These are phyloP conservation scores for Phasia obesa DNA, from an alignment of 2,888 invertebrate genomes.

Conservation along the genomic window DNA sequence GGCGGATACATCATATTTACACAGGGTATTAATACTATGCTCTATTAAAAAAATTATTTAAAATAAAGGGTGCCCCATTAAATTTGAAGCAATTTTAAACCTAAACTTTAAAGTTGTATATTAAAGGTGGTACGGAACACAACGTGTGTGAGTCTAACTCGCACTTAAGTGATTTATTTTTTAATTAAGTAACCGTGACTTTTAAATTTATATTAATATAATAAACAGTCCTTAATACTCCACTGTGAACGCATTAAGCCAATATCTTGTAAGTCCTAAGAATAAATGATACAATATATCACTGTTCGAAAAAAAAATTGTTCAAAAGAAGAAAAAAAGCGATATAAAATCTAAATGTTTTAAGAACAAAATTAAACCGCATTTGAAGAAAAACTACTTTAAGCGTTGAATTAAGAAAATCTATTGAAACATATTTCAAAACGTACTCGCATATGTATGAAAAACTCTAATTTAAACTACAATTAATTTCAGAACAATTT, in stretches of 20 bases:
- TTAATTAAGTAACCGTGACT: background rate
- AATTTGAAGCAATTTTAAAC: too few relatives aligned
- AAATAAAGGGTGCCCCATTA: too few relatives aligned
- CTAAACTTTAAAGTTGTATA: too few relatives aligned
- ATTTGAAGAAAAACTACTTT: constrained; percentile 35
- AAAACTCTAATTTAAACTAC: constrained; percentile 40
- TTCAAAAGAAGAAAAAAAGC: background rate
- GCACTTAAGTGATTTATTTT: too few relatives aligned
- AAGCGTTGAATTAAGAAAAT: constrained; percentile 32
- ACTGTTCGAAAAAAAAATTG: background rate
- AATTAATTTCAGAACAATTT: constrained; percentile 14
- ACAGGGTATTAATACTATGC: too few relatives aligned
- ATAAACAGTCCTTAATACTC: background rate
- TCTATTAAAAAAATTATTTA: too few relatives aligned
- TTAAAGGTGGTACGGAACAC: too few relatives aligned
- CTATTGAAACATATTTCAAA: constrained; percentile 17
- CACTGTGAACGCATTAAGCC: constrained; percentile 1
- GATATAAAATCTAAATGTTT: background rate
- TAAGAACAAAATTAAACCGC: background rate
- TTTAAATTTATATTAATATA: background rate
- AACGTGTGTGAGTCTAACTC: too few relatives aligned
- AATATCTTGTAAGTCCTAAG: background rate
- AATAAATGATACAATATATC: background rate
- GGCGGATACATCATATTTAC: too few relatives aligned
- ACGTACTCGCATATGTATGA: background rate